Conservation (phyloP, 2,797 vertebrate species). For the Salmo trutta region DNA sequence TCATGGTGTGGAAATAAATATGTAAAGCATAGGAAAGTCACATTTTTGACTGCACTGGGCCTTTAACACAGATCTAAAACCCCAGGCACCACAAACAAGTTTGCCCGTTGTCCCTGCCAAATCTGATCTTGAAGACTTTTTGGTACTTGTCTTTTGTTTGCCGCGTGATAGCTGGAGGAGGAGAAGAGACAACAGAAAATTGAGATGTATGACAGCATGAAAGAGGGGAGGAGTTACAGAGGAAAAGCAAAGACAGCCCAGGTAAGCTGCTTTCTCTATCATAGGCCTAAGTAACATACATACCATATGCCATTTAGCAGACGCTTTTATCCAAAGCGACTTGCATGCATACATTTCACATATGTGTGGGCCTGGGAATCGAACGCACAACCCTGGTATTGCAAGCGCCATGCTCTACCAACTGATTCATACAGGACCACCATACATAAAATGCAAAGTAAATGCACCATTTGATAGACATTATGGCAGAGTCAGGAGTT, state of each 20-base stretch:
- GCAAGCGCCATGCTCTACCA: no score
- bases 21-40: no score
- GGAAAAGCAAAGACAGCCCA: conserved; percentile 62
- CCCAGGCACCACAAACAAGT: neutral
- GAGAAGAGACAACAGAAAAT: conserved; percentile 89
- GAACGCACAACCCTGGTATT: no score
- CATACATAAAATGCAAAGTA: no score
- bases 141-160: conserved; percentile 14
- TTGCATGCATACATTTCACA: no score
- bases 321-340: no score
- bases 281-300: neutral
- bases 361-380: no score
- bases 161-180: conserved; percentile 82
- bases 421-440: no score
- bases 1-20: no score
- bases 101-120: neutral
- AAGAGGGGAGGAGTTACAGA: conserved; percentile 86
- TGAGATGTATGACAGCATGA: conserved; percentile 88
- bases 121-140: neutral
- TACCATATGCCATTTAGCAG: neutral
- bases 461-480: no score
- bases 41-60: no score
- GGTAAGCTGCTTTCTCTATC: neutral
- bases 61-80: neutral
- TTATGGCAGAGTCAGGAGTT: no score